Base-by-base conservation (phyloP, 2,113 vertebrate genomes). In the Rhodinocichla rosea region DNA sequence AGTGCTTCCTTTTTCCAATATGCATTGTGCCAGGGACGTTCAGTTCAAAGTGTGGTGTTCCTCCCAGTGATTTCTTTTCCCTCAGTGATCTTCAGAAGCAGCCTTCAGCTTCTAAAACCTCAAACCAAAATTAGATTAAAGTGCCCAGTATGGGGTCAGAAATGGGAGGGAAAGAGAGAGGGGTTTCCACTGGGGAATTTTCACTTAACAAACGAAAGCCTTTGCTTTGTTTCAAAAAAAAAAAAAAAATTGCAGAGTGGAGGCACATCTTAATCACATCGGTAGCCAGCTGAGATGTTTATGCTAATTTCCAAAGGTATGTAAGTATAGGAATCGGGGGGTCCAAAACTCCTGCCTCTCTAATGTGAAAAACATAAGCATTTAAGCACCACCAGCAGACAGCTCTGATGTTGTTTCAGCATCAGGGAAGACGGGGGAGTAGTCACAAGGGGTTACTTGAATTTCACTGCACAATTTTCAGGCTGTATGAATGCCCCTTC, bases 101-200 rank as follows among this genome's bases (percentile, higher is more conserved):
- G 88, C 65, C 56, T 82, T 95, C 93, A 89, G 93, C 90, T 95
- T 93, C 92, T 94, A 89, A 96, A 93, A 96, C 88, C 95, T 96
- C 92, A 90, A 92, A 93, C 94, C 88, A 92, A 91, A 95, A 91
- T 95, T 91, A 96, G 95, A 97, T 97, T 97, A 96, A 97, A 96
- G 93, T 94, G 80, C 93, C 88, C 90, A 73, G 93, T 94, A 93
- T 96, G 94, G 83, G 93, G 90, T 95, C 88, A 96, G 85, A 90
- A 94, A 68, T 83, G 85, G 92, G 90, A 92, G 92, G 83, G 68
- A 83, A 90, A 59, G 75, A 74, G 73, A 94, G 85, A 87, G 83
- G 44, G 76, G 22, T 83, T 92, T 87, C 87, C 94, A 84, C 83
- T 0, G 0, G 92, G 90, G 93, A 93, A 88, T 95, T 96, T 96